phyloP scores from a whole-genome alignment of 1,140 invertebrate species.

The Onthophagus taurus region DNA sequence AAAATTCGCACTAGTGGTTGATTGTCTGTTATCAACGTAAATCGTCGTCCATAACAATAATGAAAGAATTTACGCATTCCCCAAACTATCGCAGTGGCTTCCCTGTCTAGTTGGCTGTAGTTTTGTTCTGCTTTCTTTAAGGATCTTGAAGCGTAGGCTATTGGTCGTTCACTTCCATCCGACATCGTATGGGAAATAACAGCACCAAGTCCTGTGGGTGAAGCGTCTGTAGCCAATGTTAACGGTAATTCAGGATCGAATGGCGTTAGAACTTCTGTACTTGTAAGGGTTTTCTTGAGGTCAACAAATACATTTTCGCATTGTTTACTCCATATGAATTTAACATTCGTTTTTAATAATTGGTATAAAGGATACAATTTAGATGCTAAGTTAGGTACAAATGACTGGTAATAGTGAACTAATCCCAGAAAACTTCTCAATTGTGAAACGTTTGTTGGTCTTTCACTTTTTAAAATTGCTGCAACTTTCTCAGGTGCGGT shows the following conservation, averaged over 20 bases:
- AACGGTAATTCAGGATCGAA: conserved; percentile 35
- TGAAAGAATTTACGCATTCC: conserved; percentile 39
- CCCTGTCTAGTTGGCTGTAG: conserved; percentile 1
- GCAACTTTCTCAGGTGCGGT: conserved; percentile 28
- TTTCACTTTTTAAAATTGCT: conserved; percentile 27
- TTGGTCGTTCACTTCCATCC: conserved; percentile 36
- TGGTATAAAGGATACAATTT: background rate
- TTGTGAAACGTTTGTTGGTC: conserved; percentile 25
- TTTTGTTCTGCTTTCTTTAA: conserved; percentile 39
- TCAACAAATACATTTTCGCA: background rate
- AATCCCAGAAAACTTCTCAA: conserved; percentile 31
- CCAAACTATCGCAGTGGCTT: conserved; percentile 23
- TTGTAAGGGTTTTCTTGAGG: background rate
- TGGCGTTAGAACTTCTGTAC: conserved; percentile 19
- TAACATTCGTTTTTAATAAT: background rate
- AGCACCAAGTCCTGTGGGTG: conserved; percentile 38
- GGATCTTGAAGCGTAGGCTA: conserved; percentile 41
- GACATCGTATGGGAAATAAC: conserved; percentile 38
- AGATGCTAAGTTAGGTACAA: background rate
- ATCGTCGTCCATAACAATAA: conserved; percentile 40
- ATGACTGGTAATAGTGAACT: conserved; percentile 6
- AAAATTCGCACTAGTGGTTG: conserved; percentile 30
- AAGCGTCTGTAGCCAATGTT: conserved; percentile 41
- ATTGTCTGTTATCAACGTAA: conserved; percentile 41
- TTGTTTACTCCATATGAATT: background rate